Evolutionary conservation across 2,888 invertebrate genomes (phyloP).

Genomic region (Dynastes tityus): DNA sequence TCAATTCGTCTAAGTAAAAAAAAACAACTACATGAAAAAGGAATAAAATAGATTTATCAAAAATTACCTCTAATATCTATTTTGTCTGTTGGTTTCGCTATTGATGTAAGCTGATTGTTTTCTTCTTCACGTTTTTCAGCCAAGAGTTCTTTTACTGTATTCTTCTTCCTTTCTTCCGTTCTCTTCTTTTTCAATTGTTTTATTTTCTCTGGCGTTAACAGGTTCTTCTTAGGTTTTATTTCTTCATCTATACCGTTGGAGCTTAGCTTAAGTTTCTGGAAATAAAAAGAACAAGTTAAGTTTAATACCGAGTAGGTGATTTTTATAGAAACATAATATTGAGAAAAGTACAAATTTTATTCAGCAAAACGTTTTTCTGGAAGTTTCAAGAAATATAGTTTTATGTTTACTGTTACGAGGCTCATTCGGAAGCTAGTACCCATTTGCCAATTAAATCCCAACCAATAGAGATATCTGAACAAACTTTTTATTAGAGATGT

Average conservation of each 20-base stretch:
- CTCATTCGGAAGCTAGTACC: too few relatives aligned
- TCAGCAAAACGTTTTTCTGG: too few relatives aligned
- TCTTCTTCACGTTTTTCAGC: conserved; percentile 68
- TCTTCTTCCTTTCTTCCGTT: conserved; percentile 59
- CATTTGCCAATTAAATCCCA: too few relatives aligned
- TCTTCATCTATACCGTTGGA: conserved; percentile 65
- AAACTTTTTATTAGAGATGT: too few relatives aligned
- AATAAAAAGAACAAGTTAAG: conserved; percentile 48
- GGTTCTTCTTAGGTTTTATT: conserved; percentile 67
- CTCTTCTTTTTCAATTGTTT: conserved; percentile 64
- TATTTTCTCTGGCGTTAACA: conserved; percentile 65
- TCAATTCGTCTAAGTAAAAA: conserved; percentile 43
- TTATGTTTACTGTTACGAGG: too few relatives aligned
- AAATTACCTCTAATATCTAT: conserved; percentile 37
- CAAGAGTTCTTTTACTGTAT: conserved; percentile 67
- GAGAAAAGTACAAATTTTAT: too few relatives aligned
- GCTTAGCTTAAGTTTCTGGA: conserved; percentile 68
- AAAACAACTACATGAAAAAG: neutral
- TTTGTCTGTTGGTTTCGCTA: conserved; percentile 25
- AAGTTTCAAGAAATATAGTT: too few relatives aligned
- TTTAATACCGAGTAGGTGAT: neutral
- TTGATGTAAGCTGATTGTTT: conserved; percentile 19
- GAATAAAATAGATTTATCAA: neutral
- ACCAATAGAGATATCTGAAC: too few relatives aligned
- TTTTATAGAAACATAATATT: too few relatives aligned